phyloP scores from a whole-genome alignment of 2,888 invertebrate genomes.

The Leucophenga montana region DNA sequence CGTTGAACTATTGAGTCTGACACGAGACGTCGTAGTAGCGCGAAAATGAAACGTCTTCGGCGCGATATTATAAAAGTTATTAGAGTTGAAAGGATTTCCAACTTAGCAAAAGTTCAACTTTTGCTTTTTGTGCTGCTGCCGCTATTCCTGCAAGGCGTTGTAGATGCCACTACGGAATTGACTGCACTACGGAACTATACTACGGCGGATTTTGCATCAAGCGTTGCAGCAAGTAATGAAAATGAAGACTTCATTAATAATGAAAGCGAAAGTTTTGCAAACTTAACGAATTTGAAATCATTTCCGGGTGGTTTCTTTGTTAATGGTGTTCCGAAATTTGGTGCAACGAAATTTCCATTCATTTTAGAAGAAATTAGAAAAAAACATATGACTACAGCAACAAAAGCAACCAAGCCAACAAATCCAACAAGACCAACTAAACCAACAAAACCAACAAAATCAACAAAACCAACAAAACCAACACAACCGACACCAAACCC shows the following conservation, averaged over 20 bases:
- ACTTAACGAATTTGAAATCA: background rate
- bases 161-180: background rate
- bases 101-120: conserved; percentile 8
- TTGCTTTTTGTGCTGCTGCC: background rate
- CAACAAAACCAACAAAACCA: background rate
- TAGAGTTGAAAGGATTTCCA: conserved; percentile 7
- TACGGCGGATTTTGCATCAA: too few relatives aligned
- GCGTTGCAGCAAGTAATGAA: background rate
- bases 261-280: background rate
- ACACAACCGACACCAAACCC: background rate
- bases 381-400: conserved; percentile 4
- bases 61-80: conserved; percentile 1
- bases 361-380: too few relatives aligned
- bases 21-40: background rate
- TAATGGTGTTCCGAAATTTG: background rate
- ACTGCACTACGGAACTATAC: too few relatives aligned
- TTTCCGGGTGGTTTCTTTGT: conserved; percentile 3
- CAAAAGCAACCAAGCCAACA: conserved; percentile 6
- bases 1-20: background rate
- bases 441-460: background rate
- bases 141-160: too few relatives aligned
- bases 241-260: background rate
- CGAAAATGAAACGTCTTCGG: conserved; percentile 1
- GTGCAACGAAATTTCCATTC: background rate
- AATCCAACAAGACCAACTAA: background rate